Conservation (phyloP, 2,113 vertebrate genomes). For the Chrysemys picta region DNA sequence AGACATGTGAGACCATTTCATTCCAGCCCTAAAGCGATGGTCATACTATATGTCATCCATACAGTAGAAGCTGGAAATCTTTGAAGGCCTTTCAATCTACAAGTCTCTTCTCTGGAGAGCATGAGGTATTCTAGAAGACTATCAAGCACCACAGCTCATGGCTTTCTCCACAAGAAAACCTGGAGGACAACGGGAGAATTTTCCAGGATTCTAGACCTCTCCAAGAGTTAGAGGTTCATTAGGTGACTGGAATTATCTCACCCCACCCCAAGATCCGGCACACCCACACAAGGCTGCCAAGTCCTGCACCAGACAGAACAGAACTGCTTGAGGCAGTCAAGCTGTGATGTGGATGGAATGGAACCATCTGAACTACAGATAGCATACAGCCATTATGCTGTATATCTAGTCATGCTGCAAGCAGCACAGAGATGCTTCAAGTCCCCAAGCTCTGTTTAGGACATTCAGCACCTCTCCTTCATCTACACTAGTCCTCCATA, state of each 20-base stretch:
- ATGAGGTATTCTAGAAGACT: not conserved
- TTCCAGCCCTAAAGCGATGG: not conserved
- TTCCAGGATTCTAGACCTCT: not conserved
- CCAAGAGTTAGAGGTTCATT: not conserved
- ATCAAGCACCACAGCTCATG: not conserved
- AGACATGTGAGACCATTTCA: constrained; percentile 13
- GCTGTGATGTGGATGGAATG: not conserved
- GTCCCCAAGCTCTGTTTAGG: not conserved
- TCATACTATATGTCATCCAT: not conserved
- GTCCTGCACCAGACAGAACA: not conserved
- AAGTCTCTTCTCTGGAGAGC: constrained; percentile 13
- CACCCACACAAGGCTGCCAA: not conserved
- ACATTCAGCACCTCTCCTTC: not conserved
- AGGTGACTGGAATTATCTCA: not conserved
- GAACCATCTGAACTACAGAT: not conserved
- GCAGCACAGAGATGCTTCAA: not conserved
- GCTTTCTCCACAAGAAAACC: not conserved
- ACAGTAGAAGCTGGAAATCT: not conserved
- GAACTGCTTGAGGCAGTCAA: not conserved
- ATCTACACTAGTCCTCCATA: accelerated
- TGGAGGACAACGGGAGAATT: not conserved
- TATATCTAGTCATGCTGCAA: not conserved
- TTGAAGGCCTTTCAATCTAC: constrained; percentile 37
- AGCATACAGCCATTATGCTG: not conserved
- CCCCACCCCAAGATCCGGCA: too few species aligned